Conservation (phyloP, 2,888 invertebrate species). For the Sarcophaga subvicina region DNA sequence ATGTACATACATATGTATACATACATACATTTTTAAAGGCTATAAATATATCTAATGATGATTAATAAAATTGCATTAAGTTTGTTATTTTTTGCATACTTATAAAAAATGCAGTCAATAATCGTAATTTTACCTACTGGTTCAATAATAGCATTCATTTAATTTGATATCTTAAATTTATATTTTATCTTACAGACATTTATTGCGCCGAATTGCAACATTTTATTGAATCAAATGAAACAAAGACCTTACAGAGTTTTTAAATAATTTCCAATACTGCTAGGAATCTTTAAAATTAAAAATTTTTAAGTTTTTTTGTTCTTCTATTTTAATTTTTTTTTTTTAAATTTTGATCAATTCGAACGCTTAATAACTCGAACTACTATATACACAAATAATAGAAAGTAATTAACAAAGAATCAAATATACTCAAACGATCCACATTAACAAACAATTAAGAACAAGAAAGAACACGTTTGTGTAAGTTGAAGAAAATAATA, state of each 20-base stretch:
- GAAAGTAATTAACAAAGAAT: too few species aligned
- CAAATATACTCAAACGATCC: conserved; percentile 4
- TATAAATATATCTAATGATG: too few species aligned
- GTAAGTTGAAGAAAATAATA: conserved; percentile 37
- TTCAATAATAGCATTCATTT: neutral
- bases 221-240: conserved; percentile 45
- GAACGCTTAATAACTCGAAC: too few species aligned
- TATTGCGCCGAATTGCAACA: conserved; percentile 49
- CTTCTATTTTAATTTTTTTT: conserved; percentile 14
- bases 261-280: conserved; percentile 23
- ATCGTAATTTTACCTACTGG: neutral
- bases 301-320: conserved; percentile 1
- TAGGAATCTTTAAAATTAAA: conserved; percentile 16
- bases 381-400: too few species aligned
- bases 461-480: conserved; percentile 32
- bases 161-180: conserved; percentile 15
- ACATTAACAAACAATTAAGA: conserved; percentile 27
- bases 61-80: too few species aligned
- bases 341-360: too few species aligned
- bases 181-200: conserved; percentile 54
- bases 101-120: neutral
- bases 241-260: conserved; percentile 26
- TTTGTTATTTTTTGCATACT: too few species aligned
- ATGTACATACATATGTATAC: too few species aligned
- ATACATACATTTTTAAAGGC: too few species aligned